Conservation (phyloP, 2,113 vertebrate species). For the Proterorhinus semilunaris region DNA sequence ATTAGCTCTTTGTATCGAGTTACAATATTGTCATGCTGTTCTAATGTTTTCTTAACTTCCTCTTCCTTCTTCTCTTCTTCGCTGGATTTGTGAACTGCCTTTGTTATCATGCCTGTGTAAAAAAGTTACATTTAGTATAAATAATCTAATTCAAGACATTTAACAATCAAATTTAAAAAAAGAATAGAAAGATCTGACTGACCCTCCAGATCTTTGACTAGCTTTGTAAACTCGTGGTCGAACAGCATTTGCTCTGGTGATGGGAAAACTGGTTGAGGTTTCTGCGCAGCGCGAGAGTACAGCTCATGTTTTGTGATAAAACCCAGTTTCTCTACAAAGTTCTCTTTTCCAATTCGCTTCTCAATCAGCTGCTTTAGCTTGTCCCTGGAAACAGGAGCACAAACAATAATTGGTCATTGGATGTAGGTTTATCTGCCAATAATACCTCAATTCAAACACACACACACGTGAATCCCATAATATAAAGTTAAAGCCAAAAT, state of each 20-base stretch:
- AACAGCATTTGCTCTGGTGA: conserved; percentile 96
- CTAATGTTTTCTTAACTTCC: conserved; percentile 96
- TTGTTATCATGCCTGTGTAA: conserved; percentile 90
- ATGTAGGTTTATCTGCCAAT: too few relatives aligned
- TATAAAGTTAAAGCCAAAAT: too few relatives aligned
- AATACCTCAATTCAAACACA: too few relatives aligned
- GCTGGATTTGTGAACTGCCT: conserved; percentile 95
- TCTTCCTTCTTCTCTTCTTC: conserved; percentile 98
- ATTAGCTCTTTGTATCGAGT: conserved; percentile 98
- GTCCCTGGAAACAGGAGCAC: conserved; percentile 75
- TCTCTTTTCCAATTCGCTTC: conserved; percentile 97
- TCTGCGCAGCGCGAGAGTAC: conserved; percentile 94
- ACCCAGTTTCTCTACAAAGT: conserved; percentile 95
- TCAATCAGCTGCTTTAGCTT: conserved; percentile 98
- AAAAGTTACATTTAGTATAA: background rate
- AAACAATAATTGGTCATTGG: too few relatives aligned
- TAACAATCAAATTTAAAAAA: background rate
- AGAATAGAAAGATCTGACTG: conserved; percentile 48
- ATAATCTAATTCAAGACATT: background rate
- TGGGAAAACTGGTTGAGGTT: conserved; percentile 91
- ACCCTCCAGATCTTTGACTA: conserved; percentile 98
- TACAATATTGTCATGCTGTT: conserved; percentile 96
- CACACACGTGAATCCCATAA: too few relatives aligned
- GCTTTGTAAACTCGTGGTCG: conserved; percentile 97
- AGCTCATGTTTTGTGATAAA: conserved; percentile 97